These are phyloP conservation scores for Saccostrea cuccullata DNA, from an alignment of 1,140 invertebrate species.

Conservation along the genomic window DNA sequence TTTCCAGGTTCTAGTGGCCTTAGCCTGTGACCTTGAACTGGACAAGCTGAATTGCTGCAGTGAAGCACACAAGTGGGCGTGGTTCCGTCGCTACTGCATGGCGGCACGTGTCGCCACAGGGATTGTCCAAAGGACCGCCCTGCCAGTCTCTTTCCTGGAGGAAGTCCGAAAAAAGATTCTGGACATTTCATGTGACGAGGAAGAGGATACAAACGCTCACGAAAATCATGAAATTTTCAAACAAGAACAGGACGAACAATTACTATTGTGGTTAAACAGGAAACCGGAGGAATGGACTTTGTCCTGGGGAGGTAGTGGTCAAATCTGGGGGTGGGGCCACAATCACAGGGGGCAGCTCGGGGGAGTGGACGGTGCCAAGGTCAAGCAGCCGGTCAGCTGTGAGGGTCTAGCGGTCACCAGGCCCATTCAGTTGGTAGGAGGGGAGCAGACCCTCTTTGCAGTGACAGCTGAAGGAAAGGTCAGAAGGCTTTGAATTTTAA, in stretches of 20 bases:
- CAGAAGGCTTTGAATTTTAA: no score
- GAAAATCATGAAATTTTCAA: no score
- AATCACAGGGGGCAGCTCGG: no score
- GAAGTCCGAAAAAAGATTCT: no score
- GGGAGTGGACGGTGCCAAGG: no score
- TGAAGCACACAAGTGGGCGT: slow-evolving; percentile 93
- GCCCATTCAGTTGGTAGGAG: slow-evolving; percentile 94
- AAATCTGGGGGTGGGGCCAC: slow-evolving; percentile 98
- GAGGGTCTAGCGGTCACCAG: slow-evolving; percentile 92
- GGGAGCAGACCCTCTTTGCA: slow-evolving; percentile 96
- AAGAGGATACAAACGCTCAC: no score
- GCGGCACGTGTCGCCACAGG: slow-evolving; percentile 91
- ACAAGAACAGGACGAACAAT: slow-evolving; percentile 96
- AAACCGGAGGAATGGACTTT: slow-evolving; percentile 95
- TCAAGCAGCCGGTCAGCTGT: no score
- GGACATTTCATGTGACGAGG: no score
- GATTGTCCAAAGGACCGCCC: slow-evolving; percentile 86
- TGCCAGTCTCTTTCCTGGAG: slow-evolving; percentile 89
- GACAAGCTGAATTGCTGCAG: slow-evolving; percentile 85
- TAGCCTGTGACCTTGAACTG: slow-evolving; percentile 92
- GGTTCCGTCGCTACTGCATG: slow-evolving; percentile 95
- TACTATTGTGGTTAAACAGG: slow-evolving; percentile 94
- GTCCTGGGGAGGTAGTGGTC: slow-evolving; percentile 92
- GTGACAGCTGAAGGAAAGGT: slow-evolving; percentile 97
- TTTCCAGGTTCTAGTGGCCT: slow-evolving; percentile 87